Evolutionary conservation across 2,888 invertebrate genomes (phyloP), one percentile per base, ranked within the genome.

Genomic region (Unio pictorum): DNA sequence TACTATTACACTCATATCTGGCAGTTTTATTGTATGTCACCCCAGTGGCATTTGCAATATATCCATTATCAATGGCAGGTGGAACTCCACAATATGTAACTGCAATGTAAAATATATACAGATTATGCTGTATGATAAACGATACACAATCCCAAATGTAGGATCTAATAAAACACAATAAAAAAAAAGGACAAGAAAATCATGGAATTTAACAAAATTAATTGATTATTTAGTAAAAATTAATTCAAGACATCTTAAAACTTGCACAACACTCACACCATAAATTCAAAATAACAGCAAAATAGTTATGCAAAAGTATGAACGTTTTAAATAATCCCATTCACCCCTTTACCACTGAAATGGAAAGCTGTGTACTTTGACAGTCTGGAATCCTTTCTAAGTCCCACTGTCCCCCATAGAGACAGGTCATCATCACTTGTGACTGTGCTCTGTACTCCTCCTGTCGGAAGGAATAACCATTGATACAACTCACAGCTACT

Each of bases 401-500:
- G 65, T 69, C 58, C 72, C 72, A 72, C 1, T 18, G n/a, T 55
- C 72, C 72, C 34, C 72, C 72, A 28, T 56, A 62, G 34, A 56
- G 6, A 64, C 75, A 75, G 15, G 20, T 58, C 45, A 75, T 60
- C 8, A 56, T 7, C 11, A 71, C 45, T n/a, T 56, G 28, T 55
- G 17, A n/a, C 34, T 54, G 28, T 56, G 26, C n/a, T 28, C 64
- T 67, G 60, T 64, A 71, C 26, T 72, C 75, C 45, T 75, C 75
- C 58, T 75, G 72, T 59, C 61, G 64, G 59, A 72, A 75, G 17
- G 70, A 71, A 68, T 75, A 75, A 28, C 75, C 75, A 6, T 45
- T 18, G 11, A 59, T 17, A 71, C 75, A 75, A 20, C 61, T 66
- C 55, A 75, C 34, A 45, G 23, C 56, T 5, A 70, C 61, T 20